Conservation (phyloP, 1,140 invertebrate genomes). For the Brachionus rubens region DNA sequence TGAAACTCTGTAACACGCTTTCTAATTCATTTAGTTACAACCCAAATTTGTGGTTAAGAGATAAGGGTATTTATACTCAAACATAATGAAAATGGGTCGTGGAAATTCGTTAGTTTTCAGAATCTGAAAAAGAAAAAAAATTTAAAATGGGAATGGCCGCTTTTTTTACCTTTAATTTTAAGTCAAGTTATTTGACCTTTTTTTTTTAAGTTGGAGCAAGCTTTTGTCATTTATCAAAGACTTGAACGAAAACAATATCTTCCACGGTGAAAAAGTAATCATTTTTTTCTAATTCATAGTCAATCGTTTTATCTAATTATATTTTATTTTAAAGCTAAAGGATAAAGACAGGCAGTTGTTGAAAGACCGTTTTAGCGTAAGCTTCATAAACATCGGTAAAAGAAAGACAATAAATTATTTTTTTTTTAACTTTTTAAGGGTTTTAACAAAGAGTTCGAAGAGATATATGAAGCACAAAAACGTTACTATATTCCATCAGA, state of each 20-base stretch:
- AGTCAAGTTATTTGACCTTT: too few relatives aligned
- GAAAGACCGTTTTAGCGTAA: conserved; percentile 40
- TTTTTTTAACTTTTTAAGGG: conserved; percentile 7
- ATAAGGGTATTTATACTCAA: too few relatives aligned
- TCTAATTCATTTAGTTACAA: too few relatives aligned
- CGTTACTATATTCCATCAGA: conserved; percentile 17
- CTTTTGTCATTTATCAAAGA: conserved; percentile 12
- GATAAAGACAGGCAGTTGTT: conserved; percentile 41
- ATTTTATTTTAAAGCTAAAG: neutral
- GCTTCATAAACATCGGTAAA: neutral
- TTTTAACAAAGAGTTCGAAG: conserved; percentile 45
- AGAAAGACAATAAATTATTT: neutral
- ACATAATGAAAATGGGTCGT: too few relatives aligned
- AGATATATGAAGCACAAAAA: conserved; percentile 40
- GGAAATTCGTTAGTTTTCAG: too few relatives aligned
- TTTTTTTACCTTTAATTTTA: too few relatives aligned
- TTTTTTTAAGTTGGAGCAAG: conserved; percentile 24
- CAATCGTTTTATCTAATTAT: neutral
- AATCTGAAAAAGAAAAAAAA: too few relatives aligned
- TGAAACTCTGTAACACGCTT: too few relatives aligned
- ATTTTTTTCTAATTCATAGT: too few relatives aligned
- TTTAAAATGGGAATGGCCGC: too few relatives aligned
- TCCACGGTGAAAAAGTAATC: neutral
- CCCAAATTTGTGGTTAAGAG: too few relatives aligned
- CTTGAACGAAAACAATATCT: conserved; percentile 16